Base-by-base conservation (phyloP, 2,797 vertebrate species). In the Microhierax caerulescens region DNA sequence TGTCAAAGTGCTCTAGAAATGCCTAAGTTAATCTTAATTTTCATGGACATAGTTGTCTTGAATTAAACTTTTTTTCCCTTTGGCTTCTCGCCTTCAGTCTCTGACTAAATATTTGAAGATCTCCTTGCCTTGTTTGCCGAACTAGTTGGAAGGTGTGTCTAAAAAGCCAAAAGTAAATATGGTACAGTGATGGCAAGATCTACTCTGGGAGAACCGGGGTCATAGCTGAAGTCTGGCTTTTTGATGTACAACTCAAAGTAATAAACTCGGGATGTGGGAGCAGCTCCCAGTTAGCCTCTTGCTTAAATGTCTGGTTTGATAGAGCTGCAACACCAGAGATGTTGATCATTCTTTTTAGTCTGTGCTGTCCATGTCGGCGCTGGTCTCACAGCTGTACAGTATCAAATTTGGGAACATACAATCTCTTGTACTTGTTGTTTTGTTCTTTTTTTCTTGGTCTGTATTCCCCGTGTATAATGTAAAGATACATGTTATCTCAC, bases 51-150 rank as follows among this genome's bases (percentile, higher is more conserved):
- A 94, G 90, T 86, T 94, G 81, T 93, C 88, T 94, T 70, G 60
- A 94, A 97, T 97, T 96, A 96, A 97, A 96, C 67, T 88, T 73
- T 80, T 80, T 94, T 86, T 81, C 95, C 92, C 30, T 91, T 90
- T 61, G 91, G 90, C 94, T 83, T 90, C 72, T 95, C 0, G 36
- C 89, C 84, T 94, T 88, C 2, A 1, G 87, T 90, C 45, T 97
- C 60, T 96, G 74, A 82, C 54, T 97, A 73, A 79, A 21, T 56
- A 25, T 70, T 73, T 84, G 84, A 69, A 94, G 69, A 60, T 72
- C 17, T 82, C 32, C 41, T 77, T 11, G 25, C 61, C 61, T 4
- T n/a, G 1, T 79, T 59, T 23, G 63, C 81, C 68, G 36, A 70
- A 13, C 18, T 45, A 17, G 36, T 3, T 32, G 57, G 53, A 36